phyloP scores from a whole-genome alignment of 2,888 invertebrate genomes.

The Schrankia costaestrigalis region DNA sequence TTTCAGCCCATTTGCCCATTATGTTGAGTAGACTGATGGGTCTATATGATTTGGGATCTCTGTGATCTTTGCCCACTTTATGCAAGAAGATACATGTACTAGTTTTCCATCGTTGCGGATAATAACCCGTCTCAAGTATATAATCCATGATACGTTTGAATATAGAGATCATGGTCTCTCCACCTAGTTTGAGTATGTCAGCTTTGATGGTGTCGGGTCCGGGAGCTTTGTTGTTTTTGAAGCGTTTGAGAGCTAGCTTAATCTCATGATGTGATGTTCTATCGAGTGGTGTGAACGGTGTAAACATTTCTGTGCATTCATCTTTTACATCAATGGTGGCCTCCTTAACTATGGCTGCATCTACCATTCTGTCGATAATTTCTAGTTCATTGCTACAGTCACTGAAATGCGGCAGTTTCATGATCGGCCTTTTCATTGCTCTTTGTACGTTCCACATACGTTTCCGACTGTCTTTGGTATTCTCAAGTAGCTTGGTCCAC shows the following conservation, averaged over 20 bases:
- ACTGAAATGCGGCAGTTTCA: not conserved
- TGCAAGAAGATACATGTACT: no score
- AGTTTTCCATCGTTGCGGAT: no score
- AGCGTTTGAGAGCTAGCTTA: not conserved
- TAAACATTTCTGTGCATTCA: not conserved
- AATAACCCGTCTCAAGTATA: no score
- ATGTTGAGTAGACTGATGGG: no score
- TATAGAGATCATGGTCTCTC: no score
- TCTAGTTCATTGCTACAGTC: not conserved
- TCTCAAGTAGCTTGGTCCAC: slow-evolving; percentile 2
- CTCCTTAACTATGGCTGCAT: not conserved
- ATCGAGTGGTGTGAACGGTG: not conserved
- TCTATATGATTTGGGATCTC: no score
- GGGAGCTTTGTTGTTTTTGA: not conserved
- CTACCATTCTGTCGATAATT: not conserved
- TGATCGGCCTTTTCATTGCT: not conserved
- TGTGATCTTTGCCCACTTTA: no score
- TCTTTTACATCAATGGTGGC: not conserved
- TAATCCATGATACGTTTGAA: no score
- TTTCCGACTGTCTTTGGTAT: not conserved
- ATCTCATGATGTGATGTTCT: not conserved
- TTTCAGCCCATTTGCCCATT: no score
- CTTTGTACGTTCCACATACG: not conserved
- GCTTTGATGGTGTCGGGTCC: not conserved
- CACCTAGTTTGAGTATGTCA: not conserved